Evolutionary conservation across 2,113 vertebrate species (phyloP).

Genomic region (Benitochromis conjunctus): DNA sequence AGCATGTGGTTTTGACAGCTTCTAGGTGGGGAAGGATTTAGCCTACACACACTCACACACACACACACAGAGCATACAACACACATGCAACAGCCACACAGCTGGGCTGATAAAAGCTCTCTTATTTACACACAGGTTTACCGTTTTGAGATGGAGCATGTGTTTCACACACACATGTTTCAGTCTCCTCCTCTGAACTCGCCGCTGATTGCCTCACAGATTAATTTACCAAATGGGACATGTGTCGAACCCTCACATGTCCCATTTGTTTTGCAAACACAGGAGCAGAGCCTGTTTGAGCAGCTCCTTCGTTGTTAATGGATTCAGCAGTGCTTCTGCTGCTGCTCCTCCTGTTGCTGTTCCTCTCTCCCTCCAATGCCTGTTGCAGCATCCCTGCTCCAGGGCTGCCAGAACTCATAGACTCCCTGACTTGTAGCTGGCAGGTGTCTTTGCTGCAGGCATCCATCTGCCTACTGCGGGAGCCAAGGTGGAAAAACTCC

Average conservation of each 20-base stretch:
- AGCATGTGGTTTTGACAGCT: conserved; percentile 87
- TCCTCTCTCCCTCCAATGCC: neutral
- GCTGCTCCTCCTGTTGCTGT: neutral
- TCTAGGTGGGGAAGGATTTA: conserved; percentile 9
- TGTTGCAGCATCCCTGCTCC: conserved; percentile 2
- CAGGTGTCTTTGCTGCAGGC: neutral
- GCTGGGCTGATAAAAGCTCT: neutral
- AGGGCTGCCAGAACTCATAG: neutral
- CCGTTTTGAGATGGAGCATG: neutral
- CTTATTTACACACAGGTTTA: neutral
- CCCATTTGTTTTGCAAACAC: conserved; percentile 23
- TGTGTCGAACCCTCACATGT: neutral
- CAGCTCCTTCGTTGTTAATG: conserved; percentile 2
- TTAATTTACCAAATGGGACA: conserved; percentile 1
- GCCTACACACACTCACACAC: neutral
- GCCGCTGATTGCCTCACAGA: neutral
- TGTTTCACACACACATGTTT: neutral
- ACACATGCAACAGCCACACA: neutral
- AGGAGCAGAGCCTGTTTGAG: neutral
- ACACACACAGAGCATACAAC: neutral
- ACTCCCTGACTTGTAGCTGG: conserved; percentile 12
- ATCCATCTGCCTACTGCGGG: neutral
- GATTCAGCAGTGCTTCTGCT: neutral
- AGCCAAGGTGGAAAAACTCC: neutral
- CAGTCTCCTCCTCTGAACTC: neutral